Base-by-base conservation (phyloP, 2,113 vertebrate genomes). In the Diadophis punctatus region DNA sequence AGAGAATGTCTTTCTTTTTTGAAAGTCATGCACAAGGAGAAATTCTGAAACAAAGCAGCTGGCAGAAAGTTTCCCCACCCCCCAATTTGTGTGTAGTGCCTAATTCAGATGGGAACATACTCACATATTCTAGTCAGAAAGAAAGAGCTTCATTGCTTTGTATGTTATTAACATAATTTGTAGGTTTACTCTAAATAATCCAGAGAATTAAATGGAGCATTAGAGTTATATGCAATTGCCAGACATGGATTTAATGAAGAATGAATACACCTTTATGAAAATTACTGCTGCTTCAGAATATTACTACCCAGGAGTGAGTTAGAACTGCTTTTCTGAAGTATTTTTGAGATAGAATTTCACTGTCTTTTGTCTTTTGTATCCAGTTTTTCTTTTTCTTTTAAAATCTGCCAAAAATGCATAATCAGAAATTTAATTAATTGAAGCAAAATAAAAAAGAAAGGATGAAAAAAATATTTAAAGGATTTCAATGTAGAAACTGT, bases 381-480 rank as follows among this genome's bases (percentile, higher is more conserved):
- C 30, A 87, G 7, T 74, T 74, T 39, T 74, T 39, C 6, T 39
- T 80, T 39, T 68, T 7, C 12, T 68, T 30, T 34, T 68, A 16
- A 80, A 80, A 80, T 80, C 68, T 80, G 34, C 7, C 34, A 80
- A 80, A 80, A 22, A 22, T 39, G 34, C 6, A 8, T 39, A 6
- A 80, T 93, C 92, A 86, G 85, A 94, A 46, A 85, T 8, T 34
- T 20, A 88, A 90, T 91, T 94, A 91, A 92, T 58, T 92, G 63
- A 90, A 94, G 95, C 89, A n/a, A 6, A 93, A 68, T 74, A 89
- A 92, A 8, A 68, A 16, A n/a, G 27, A 63, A 63, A 63, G 11
- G 11, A 2, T 16, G 12, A n/a, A 68, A 68, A 23, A 56, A 56
- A 16, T 90, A 6, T 0, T 80, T 53, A 91, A 95, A 51, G 23